Conservation (phyloP, 2,797 vertebrate genomes). For the Pteropus rufus region DNA sequence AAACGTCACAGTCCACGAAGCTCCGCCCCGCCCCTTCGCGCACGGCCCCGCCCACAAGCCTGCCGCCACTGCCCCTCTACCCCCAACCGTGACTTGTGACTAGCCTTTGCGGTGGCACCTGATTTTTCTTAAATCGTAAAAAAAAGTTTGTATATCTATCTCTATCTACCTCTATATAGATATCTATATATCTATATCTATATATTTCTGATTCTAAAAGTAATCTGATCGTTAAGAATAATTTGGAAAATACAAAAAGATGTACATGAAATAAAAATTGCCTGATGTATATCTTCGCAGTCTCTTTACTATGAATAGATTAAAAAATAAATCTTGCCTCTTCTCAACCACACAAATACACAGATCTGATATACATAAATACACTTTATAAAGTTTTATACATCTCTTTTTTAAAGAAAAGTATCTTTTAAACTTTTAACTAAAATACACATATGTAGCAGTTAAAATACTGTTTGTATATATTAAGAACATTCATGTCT, state of each 20-base stretch:
- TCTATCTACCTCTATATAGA: no score
- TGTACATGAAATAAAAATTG: background rate
- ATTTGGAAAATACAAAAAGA: background rate
- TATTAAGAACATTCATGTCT: background rate
- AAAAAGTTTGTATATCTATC: no score
- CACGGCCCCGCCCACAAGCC: background rate
- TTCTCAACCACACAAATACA: background rate
- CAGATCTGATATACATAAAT: background rate
- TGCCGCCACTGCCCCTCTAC: fast-evolving
- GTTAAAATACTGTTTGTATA: background rate
- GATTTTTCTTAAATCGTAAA: background rate
- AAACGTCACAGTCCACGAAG: background rate
- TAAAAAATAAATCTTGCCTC: background rate
- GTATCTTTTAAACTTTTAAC: background rate
- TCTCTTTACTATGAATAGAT: background rate
- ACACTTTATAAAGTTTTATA: background rate
- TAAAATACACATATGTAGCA: background rate
- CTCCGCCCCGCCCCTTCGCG: background rate
- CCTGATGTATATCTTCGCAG: background rate
- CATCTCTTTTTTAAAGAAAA: background rate
- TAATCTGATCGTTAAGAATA: background rate
- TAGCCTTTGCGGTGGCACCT: fast-evolving
- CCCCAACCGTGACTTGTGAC: no score
- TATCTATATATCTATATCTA: no score
- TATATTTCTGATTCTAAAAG: background rate